phyloP scores from a whole-genome alignment of 2,888 invertebrate species.

The Chrysolina oricalcia region DNA sequence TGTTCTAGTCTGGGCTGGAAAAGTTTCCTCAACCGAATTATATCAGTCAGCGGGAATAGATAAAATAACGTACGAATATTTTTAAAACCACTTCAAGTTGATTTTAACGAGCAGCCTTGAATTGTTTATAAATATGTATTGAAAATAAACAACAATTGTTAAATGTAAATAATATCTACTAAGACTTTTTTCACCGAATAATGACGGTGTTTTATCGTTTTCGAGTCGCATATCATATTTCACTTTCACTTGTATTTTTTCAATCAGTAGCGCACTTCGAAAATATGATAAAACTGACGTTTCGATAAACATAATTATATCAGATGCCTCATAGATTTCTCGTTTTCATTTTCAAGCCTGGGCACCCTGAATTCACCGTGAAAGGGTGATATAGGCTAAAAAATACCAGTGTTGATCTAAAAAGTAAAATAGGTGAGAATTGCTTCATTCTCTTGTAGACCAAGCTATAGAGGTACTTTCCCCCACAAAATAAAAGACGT shows the following conservation, averaged over 20 bases:
- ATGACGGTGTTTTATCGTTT: constrained; percentile 37
- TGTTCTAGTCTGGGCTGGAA: constrained; percentile 1
- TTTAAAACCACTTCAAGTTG: constrained; percentile 14
- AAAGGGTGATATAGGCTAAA: too few relatives aligned
- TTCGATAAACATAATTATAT: too few relatives aligned
- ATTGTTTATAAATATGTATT: constrained; percentile 52
- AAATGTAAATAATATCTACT: constrained; percentile 41
- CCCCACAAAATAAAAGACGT: too few relatives aligned
- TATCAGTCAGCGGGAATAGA: constrained; percentile 13
- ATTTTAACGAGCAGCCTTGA: constrained; percentile 42
- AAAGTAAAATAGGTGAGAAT: too few relatives aligned
- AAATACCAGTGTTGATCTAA: too few relatives aligned
- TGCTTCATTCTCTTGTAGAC: too few relatives aligned
- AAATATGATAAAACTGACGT: background rate
- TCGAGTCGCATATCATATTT: constrained; percentile 30
- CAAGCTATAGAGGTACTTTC: too few relatives aligned
- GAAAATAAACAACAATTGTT: constrained; percentile 48
- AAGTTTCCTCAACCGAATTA: constrained; percentile 21
- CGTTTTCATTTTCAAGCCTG: too few relatives aligned
- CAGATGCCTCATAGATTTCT: too few relatives aligned
- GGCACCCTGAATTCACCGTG: too few relatives aligned
- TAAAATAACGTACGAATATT: background rate
- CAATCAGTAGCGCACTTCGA: constrained; percentile 23
- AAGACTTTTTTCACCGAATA: constrained; percentile 36
- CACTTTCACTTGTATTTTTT: constrained; percentile 27